Base-by-base conservation (phyloP, 2,888 invertebrate species). In the Drosophila sordidula region DNA sequence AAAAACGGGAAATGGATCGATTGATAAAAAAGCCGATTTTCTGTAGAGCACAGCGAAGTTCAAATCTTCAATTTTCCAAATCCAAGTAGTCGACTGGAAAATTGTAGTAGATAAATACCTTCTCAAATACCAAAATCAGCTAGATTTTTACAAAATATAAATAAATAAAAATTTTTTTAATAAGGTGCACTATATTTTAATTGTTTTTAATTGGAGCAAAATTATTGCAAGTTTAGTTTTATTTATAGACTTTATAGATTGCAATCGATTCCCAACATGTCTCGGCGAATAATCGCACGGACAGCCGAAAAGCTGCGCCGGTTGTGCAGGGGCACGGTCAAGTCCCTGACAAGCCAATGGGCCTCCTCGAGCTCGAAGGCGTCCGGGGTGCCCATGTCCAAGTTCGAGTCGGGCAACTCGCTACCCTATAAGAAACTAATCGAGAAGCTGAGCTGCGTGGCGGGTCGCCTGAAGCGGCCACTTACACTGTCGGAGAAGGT, bases 401-500 rank as follows among this genome's bases (percentile, higher is more conserved):
- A 96, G 92, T 97, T 98, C 93, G 99, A 99, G 92, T 93, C 93
- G 46, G 92, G 29, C 0, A 16, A 93, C 29, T 93, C 93, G 0
- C 95, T 95, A 77, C 98, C 98, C 0, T 99, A 98, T 92, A 96
- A 96, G 57, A 96, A 96, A 90, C 93, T 98, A 44, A 92, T 93
- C 12, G 93, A 95, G 77, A 97, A 95, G 89, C 92, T 98, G 72
- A 95, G 96, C 72, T 91, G 96, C 62, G 96, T 99, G 3, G 96
- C 95, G 90, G 95, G 96, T 91, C 95, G 97, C 92, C 93, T 99
- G 87, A 96, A 96, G 88, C 95, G 98, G 44, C 98, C 99, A 6
- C 93, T 99, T 91, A 99, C 99, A 39, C 94, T 99, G 74, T 98
- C 99, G 0, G 99, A 99, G 92, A 99, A 99, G 93, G 96, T 99